Evolutionary conservation across 2,888 invertebrate genomes (phyloP).

Genomic region (Catocala sponsa): DNA sequence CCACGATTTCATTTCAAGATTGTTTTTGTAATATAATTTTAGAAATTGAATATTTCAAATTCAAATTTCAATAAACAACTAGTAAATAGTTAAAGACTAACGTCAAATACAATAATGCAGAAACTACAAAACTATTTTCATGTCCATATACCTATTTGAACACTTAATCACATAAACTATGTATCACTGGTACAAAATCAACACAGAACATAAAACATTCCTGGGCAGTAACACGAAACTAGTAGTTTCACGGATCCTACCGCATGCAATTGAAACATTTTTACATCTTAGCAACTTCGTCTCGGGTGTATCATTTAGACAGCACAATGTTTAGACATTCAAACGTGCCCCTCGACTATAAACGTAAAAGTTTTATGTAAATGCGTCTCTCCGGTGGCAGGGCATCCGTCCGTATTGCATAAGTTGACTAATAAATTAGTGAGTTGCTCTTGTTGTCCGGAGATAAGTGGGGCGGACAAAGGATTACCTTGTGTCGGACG

Average conservation of each 20-base stretch:
- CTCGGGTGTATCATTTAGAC: slow-evolving; percentile 54
- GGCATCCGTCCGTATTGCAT: slow-evolving; percentile 61
- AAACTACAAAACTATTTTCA: no score
- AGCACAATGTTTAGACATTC: slow-evolving; percentile 59
- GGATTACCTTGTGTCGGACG: slow-evolving; percentile 66
- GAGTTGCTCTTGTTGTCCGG: slow-evolving; percentile 60
- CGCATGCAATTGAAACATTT: slow-evolving; percentile 56
- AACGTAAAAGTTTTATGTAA: slow-evolving; percentile 75
- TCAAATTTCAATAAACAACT: no score
- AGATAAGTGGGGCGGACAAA: slow-evolving; percentile 70
- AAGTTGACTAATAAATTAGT: slow-evolving; percentile 74
- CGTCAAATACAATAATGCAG: no score
- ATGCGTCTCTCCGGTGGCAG: slow-evolving; percentile 59
- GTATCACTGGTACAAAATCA: slow-evolving; percentile 31
- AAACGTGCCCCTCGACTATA: slow-evolving; percentile 63
- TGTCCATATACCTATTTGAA: no score
- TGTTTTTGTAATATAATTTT: no score
- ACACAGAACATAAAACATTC: slow-evolving; percentile 20
- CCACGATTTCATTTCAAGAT: no score
- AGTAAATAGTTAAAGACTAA: no score
- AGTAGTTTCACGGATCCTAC: slow-evolving; percentile 32
- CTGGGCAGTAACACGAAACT: slow-evolving; percentile 15
- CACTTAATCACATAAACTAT: no score
- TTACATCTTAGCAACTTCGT: slow-evolving; percentile 52
- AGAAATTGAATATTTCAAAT: no score